phyloP scores from a whole-genome alignment of 2,797 vertebrate genomes.

The Propithecus deckenii region DNA sequence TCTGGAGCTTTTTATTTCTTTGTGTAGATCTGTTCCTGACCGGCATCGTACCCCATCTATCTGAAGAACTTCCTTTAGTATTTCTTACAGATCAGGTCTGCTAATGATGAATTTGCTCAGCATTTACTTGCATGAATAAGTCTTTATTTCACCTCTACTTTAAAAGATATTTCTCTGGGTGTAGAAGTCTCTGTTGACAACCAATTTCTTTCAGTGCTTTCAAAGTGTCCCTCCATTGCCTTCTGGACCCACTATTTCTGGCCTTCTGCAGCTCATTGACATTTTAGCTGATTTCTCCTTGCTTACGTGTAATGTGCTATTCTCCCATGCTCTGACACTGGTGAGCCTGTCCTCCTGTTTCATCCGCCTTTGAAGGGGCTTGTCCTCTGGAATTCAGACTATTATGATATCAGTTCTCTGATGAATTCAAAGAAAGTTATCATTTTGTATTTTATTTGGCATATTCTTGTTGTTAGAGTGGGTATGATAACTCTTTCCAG shows the following conservation, averaged over 20 bases:
- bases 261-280: neutral
- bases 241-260: neutral
- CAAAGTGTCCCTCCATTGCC: neutral
- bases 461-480: neutral
- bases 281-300: neutral
- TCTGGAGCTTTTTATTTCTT: neutral
- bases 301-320: neutral
- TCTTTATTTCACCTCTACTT: neutral
- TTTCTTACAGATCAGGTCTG: neutral
- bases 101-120: neutral
- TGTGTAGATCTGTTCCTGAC: neutral
- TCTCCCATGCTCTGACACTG: neutral
- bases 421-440: neutral
- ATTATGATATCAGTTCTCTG: neutral
- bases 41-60: neutral
- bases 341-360: neutral
- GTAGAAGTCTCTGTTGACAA: neutral
- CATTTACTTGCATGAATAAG: neutral
- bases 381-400: neutral
- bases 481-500: neutral
- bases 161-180: neutral
- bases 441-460: neutral
- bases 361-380: neutral
- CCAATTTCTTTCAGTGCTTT: neutral
- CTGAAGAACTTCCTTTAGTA: neutral